phyloP scores from a whole-genome alignment of 2,113 vertebrate genomes.

The Phaetusa simplex region DNA sequence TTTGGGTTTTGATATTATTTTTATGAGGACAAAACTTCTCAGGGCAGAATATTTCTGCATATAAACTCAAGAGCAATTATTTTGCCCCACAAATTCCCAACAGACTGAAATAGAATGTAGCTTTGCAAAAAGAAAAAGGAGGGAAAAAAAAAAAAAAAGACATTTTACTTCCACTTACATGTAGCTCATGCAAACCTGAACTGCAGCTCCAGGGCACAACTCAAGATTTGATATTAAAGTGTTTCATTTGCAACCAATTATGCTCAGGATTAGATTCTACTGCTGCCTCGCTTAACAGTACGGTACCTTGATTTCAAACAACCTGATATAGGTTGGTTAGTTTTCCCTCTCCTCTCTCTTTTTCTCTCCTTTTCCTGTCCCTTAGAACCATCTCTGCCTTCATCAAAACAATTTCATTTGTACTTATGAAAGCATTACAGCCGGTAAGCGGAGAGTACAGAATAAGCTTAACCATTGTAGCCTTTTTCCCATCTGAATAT shows the following conservation, averaged over 20 bases:
- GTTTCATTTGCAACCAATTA: conserved; percentile 77
- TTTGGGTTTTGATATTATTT: neutral
- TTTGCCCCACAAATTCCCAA: conserved; percentile 28
- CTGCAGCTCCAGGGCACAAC: conserved; percentile 64
- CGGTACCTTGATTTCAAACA: conserved; percentile 52
- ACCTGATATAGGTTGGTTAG: conserved; percentile 1
- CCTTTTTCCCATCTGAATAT: conserved; percentile 76
- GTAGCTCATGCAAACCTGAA: conserved; percentile 51
- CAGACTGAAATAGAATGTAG: conserved; percentile 16
- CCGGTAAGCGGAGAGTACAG: conserved; percentile 60
- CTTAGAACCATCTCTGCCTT: conserved; percentile 54
- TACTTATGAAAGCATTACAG: conserved; percentile 72
- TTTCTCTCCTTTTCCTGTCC: conserved; percentile 3
- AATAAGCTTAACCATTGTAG: conserved; percentile 68
- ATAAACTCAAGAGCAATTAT: conserved; percentile 40
- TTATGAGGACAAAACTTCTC: neutral
- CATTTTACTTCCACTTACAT: conserved; percentile 51
- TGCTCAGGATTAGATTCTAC: conserved; percentile 61
- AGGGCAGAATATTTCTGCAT: neutral
- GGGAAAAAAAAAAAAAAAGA: neutral
- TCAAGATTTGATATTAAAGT: conserved; percentile 74
- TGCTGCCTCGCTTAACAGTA: conserved; percentile 17
- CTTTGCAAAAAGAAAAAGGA: neutral
- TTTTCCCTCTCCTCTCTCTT: neutral
- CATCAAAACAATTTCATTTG: conserved; percentile 78